These are phyloP conservation scores for Triplophysa bombifrons DNA, from an alignment of 2,797 vertebrate species.

Conservation along the genomic window DNA sequence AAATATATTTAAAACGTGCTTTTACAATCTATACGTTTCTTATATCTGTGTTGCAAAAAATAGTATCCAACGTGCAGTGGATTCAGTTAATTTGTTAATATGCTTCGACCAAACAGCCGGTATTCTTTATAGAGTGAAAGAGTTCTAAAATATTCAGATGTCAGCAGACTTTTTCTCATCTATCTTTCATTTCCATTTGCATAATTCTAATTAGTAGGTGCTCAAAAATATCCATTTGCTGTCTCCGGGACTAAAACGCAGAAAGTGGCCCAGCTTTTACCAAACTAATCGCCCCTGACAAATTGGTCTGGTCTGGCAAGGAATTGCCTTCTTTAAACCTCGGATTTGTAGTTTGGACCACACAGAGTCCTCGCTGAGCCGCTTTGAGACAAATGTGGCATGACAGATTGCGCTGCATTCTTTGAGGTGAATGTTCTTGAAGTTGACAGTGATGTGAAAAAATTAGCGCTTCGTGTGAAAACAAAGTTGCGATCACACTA, in stretches of 20 bases:
- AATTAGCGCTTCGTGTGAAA: slow-evolving; percentile 19
- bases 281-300: slow-evolving; percentile 68
- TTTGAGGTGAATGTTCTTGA: slow-evolving; percentile 26
- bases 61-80: background rate
- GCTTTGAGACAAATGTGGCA: slow-evolving; percentile 56
- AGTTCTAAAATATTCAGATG: slow-evolving; percentile 12
- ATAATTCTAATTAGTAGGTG: slow-evolving; percentile 73
- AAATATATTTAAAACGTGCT: no score
- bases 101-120: background rate
- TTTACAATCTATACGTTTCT: no score
- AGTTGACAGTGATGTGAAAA: slow-evolving; percentile 49
- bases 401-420: slow-evolving; percentile 49
- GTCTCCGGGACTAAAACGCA: slow-evolving; percentile 59
- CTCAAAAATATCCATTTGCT: slow-evolving; percentile 62
- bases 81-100: background rate
- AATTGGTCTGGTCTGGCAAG: slow-evolving; percentile 57
- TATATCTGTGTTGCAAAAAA: no score
- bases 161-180: slow-evolving; percentile 47
- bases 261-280: slow-evolving; percentile 62
- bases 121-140: slow-evolving; percentile 3
- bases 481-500: slow-evolving; percentile 11
- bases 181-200: slow-evolving; percentile 64
- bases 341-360: slow-evolving; percentile 43
- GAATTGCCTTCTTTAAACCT: slow-evolving; percentile 64
- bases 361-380: slow-evolving; percentile 49